Conservation (phyloP, 2,113 vertebrate genomes). For the Antechinus flavipes region DNA sequence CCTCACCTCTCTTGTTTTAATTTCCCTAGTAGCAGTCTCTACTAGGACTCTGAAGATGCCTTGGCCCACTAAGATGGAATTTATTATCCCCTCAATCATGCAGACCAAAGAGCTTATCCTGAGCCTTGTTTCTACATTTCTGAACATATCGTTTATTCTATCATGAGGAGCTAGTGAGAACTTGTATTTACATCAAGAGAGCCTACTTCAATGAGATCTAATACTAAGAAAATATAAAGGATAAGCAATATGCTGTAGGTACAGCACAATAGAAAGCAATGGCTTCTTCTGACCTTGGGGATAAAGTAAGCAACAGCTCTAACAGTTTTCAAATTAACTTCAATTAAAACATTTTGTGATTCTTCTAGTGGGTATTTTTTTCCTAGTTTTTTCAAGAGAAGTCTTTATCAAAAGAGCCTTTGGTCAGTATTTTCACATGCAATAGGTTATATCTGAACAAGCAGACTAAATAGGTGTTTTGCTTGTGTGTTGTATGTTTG, state of each 20-base stretch:
- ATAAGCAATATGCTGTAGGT: not conserved
- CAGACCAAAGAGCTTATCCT: constrained; percentile 1
- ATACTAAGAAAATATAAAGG: constrained; percentile 34
- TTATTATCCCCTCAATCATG: not conserved
- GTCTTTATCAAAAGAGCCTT: constrained; percentile 26
- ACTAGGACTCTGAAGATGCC: not conserved
- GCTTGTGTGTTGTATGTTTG: constrained; percentile 29
- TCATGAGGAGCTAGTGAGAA: not conserved
- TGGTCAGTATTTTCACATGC: not conserved
- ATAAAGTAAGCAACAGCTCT: constrained; percentile 18
- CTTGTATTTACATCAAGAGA: not conserved
- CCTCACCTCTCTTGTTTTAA: not conserved
- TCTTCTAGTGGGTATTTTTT: not conserved
- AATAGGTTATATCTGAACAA: constrained; percentile 31
- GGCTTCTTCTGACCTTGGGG: not conserved
- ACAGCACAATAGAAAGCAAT: not conserved
- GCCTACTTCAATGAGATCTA: not conserved
- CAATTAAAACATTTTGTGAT: constrained; percentile 27
- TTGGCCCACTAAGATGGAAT: not conserved
- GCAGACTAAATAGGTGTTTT: constrained; percentile 33
- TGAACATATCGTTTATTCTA: not conserved
- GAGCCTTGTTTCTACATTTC: not conserved
- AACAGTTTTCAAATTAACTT: not conserved
- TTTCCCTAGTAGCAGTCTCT: not conserved
- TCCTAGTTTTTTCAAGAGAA: not conserved